These are phyloP conservation scores for Diadromus collaris DNA, from an alignment of 2,888 invertebrate genomes.

Conservation along the genomic window DNA sequence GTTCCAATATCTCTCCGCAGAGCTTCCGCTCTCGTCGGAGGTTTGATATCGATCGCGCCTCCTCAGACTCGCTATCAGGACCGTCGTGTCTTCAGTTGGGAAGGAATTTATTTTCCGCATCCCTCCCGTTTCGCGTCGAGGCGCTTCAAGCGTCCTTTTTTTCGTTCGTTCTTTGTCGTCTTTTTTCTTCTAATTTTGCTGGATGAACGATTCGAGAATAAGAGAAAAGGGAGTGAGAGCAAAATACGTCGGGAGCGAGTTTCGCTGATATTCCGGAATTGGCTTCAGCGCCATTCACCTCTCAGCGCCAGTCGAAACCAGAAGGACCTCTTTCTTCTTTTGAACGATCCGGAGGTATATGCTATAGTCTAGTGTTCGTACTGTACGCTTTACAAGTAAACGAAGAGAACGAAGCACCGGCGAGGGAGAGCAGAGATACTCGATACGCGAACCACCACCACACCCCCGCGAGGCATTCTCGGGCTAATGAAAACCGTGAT, in stretches of 20 bases:
- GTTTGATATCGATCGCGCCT: slow-evolving; percentile 8
- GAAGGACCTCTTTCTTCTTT: slow-evolving; percentile 50
- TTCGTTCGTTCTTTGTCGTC: slow-evolving; percentile 19
- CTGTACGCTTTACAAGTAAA: slow-evolving; percentile 9
- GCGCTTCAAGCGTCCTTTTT: background rate
- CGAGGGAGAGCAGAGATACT: slow-evolving; percentile 17
- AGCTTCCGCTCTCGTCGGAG: background rate
- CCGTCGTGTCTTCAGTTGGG: slow-evolving; percentile 2
- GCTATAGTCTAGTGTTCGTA: slow-evolving; percentile 10
- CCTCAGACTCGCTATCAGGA: background rate
- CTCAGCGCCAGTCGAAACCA: slow-evolving; percentile 44
- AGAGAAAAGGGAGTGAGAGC: slow-evolving; percentile 10
- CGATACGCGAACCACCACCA: slow-evolving; percentile 49
- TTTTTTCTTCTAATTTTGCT: slow-evolving; percentile 58
- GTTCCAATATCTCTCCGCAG: background rate
- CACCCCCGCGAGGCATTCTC: slow-evolving; percentile 59
- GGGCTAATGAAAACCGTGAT: slow-evolving; percentile 76
- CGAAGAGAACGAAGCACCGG: slow-evolving; percentile 11
- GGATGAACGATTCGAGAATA: slow-evolving; percentile 30
- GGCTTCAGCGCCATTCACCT: slow-evolving; percentile 38
- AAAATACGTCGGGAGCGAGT: slow-evolving; percentile 5
- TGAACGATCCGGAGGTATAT: slow-evolving; percentile 24
- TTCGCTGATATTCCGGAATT: slow-evolving; percentile 47
- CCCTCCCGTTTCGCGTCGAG: background rate
- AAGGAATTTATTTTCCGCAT: slow-evolving; percentile 12